Percentiles rank a stretch among this genome's conserved stretches.
Evolutionary conservation across 2,113 vertebrate species (phyloP).

Genomic region (Apteryx mantelli): DNA sequence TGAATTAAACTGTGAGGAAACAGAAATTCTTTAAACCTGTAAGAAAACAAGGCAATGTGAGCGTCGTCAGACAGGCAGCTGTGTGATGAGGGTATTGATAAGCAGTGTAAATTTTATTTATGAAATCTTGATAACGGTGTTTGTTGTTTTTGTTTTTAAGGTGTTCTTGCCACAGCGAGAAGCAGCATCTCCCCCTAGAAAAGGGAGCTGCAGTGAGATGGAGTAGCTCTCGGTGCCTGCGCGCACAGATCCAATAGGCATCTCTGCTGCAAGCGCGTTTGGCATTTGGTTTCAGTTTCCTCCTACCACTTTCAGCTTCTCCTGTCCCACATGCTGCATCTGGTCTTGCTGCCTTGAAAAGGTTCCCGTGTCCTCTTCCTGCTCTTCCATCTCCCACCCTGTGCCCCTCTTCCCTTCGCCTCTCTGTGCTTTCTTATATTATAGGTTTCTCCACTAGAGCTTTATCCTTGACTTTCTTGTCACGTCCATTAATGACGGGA

Average conservation of each 20-base stretch:
- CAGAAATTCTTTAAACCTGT: constrained; percentile 45
- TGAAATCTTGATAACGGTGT: not conserved
- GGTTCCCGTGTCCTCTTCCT: not conserved
- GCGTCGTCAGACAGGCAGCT: not conserved
- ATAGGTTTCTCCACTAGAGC: not conserved
- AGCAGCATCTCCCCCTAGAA: not conserved
- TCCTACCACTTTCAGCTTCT: not conserved
- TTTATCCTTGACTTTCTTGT: not conserved
- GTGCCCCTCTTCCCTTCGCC: not conserved
- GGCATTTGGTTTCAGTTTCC: not conserved
- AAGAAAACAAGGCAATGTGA: constrained; percentile 36
- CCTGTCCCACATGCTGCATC: not conserved
- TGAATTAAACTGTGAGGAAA: constrained; percentile 61
- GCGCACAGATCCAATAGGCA: not conserved
- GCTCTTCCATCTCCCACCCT: not conserved
- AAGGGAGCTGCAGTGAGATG: not conserved
- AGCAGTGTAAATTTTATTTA: not conserved
- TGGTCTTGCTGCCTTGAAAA: not conserved
- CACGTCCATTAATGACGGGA: not conserved
- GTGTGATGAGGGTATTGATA: not conserved
- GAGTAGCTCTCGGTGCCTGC: not conserved
- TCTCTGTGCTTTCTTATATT: not conserved
- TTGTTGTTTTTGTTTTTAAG: not conserved
- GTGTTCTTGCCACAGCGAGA: not conserved
- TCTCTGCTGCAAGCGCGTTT: not conserved